Base-by-base conservation (phyloP, 1,140 invertebrate genomes). In the Zaprionus ghesquierei region DNA sequence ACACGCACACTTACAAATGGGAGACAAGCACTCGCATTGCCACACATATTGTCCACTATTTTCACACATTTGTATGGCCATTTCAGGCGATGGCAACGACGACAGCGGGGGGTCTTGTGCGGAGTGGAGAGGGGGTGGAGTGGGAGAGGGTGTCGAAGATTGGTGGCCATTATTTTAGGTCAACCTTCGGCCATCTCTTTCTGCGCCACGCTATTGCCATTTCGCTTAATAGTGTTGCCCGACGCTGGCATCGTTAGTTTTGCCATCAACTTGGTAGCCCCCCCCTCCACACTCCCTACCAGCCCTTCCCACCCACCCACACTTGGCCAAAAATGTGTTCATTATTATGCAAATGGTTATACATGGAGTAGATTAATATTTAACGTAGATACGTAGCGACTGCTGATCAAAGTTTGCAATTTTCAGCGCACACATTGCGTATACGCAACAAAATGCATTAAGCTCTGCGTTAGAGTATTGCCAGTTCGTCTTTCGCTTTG, bases 21-120 rank as follows among this genome's bases (percentile, higher is more conserved):
- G 50, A 73, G 70, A 73, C 70, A 73, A 69, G 70, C 51, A 69
- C 70, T 68, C 64, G 51, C 50, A 69, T 68, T 73, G 56, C 64
- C 70, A 61, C 70, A 73, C 65, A 79, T 76, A 79, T 81, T 79
- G 84, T 87, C 84, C 79, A 87, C 84, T 87, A 87, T 87, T 86
- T 86, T 86, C 82, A 79, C 82, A 86, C 82, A 86, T 86, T 86
- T 82, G 54, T 49, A 56, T 56, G 65, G 75, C 68, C 70, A 81
- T 69, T 53, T 46, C 58, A 55, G 70, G 22, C 33, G 15, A 44
- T 10, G 29, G 35, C 29, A 18, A 22, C 20, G 41, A 22, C 41
- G 18, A 22, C 8, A n/a, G 12, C 18, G 41, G 9, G 41, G 8
- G 9, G 0, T 41, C 38, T 41, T 23, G 50, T 18, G 51, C 13